Base-by-base conservation (phyloP, 2,797 vertebrate genomes). In the Perodicticus potto region DNA sequence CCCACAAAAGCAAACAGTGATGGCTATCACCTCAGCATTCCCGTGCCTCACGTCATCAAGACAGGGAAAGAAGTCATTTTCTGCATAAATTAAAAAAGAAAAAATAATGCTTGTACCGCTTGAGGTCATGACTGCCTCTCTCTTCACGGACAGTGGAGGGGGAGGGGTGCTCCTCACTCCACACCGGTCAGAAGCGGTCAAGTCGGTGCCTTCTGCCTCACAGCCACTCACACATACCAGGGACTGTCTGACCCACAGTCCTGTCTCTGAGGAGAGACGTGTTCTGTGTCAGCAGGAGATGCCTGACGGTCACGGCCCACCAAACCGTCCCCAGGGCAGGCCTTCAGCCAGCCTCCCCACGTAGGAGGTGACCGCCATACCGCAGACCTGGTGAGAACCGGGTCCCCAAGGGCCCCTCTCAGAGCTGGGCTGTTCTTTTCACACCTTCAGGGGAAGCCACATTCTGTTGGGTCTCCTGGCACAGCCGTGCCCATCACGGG, bases 231-330 rank as follows among this genome's bases (percentile, higher is more conserved):
- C 88, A 89, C 1, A 53, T 96, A 96, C 97, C 96, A 97, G 91
- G 86, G 8, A 89, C 96, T 96, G 95, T 97, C 97, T 81, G 92
- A 97, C 96, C 96, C 95, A 94, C 82, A 82, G 95, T 96, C 96
- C 95, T 95, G 95, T 97, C 95, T 96, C 93, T 93, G 94, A 97
- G 96, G 93, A 97, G 74, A 98, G 93, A 91, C 73, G 73, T 63
- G 55, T 91, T 97, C 96, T 95, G 86, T 95, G 95, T 95, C 97
- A 96, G 43, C 87, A 72, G 94, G 77, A 95, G 86, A 97, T 89
- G 96, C 80, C 97, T 96, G 92, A 96, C 96, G 96, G 98, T 97
- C 96, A 94, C 96, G 97, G 95, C 94, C 95, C 84, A 97, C 94
- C 96, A 97, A 97, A 97, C 96, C 70, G 87, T 89, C 93, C 90